These are phyloP conservation scores for Tenthredo distinguenda DNA, from an alignment of 2,888 invertebrate species.

Conservation along the genomic window DNA sequence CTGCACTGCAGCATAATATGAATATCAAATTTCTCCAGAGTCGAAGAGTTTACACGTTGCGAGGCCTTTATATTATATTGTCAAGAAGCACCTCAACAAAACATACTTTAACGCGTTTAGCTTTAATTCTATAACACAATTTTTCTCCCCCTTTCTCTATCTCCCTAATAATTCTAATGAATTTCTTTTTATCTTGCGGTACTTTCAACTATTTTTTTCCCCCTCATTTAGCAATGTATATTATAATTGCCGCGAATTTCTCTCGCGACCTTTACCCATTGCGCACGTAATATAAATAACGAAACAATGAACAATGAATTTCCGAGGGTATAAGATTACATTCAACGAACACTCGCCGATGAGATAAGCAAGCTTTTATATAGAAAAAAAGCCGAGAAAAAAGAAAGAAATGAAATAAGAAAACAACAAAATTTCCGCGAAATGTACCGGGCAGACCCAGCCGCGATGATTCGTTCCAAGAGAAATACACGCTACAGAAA, in stretches of 20 bases:
- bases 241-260: constrained; percentile 7
- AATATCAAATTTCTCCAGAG: constrained; percentile 25
- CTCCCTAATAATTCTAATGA: neutral
- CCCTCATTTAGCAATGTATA: neutral
- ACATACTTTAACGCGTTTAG: neutral
- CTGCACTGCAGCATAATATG: neutral
- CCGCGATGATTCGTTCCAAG: neutral
- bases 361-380: neutral
- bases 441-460: constrained; percentile 7
- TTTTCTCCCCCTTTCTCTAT: neutral
- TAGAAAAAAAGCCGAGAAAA: neutral
- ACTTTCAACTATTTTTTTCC: neutral
- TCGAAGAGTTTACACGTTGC: neutral
- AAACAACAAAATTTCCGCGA: neutral
- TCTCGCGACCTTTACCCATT: neutral
- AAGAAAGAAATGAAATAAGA: neutral
- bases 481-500: neutral
- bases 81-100: neutral
- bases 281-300: neutral
- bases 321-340: neutral
- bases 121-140: neutral
- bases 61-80: neutral
- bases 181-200: neutral
- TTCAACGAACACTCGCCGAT: constrained; percentile 2
- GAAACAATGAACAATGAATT: neutral